These are phyloP conservation scores for Echinops telfairi DNA, from an alignment of 2,113 vertebrate genomes.

Conservation along the genomic window DNA sequence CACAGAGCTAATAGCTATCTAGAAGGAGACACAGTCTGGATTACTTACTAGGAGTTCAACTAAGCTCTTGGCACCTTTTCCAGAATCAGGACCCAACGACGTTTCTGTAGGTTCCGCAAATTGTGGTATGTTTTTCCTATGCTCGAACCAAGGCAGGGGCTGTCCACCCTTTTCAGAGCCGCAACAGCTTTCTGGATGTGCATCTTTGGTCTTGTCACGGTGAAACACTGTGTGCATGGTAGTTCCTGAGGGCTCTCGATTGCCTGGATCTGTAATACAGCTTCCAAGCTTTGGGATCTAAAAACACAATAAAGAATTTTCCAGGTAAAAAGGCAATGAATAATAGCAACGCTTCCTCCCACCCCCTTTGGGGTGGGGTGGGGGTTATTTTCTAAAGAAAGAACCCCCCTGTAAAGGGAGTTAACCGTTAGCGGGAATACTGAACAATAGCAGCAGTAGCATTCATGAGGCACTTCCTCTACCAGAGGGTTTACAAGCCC, in stretches of 20 bases:
- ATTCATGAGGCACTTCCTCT: neutral
- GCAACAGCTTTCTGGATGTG: slow-evolving; percentile 89
- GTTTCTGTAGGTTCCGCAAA: slow-evolving; percentile 86
- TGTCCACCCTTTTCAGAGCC: slow-evolving; percentile 89
- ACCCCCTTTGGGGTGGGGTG: too few relatives aligned
- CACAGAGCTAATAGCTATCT: neutral
- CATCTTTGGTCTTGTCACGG: slow-evolving; percentile 93
- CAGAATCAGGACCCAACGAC: slow-evolving; percentile 85
- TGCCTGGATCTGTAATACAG: slow-evolving; percentile 87
- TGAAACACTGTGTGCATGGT: slow-evolving; percentile 87
- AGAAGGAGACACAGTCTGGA: neutral
- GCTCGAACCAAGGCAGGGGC: slow-evolving; percentile 91
- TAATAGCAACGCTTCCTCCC: neutral
- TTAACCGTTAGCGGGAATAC: slow-evolving; percentile 50
- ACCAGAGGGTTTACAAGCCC: neutral
- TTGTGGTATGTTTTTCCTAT: slow-evolving; percentile 87
- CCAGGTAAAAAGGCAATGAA: neutral
- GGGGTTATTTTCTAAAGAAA: slow-evolving; percentile 37
- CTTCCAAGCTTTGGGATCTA: slow-evolving; percentile 90
- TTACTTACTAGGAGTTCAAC: slow-evolving; percentile 95
- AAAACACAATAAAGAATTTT: slow-evolving; percentile 72
- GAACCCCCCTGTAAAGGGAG: neutral
- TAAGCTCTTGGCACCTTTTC: slow-evolving; percentile 92
- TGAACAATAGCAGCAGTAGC: neutral
- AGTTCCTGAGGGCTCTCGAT: slow-evolving; percentile 87